Base-by-base conservation (phyloP, 2,888 invertebrate species). In the Pheosia gnoma region DNA sequence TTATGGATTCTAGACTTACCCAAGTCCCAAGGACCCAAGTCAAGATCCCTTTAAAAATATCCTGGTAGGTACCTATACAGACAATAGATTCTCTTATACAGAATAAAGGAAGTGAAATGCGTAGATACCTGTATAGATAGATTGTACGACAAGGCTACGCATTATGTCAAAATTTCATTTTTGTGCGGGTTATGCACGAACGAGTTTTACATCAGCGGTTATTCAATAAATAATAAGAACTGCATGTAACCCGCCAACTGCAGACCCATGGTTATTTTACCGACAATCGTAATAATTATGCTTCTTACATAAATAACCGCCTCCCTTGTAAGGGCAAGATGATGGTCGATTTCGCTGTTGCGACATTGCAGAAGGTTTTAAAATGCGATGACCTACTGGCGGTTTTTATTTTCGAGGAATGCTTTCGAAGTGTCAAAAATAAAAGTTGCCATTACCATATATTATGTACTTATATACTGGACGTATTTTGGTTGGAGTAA, bases 321-420 rank as follows among this genome's bases (percentile, higher is more conserved):
- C 25, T 58, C 58, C 76, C 71, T 66, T 80, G 64, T 70, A 78
- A 71, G 74, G 75, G 67, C 64, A 60, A 56, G 10, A 58, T 25
- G 56, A 62, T 59, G 45, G 69, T 70, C 77, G 74, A 78, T 82
- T 84, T 81, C 71, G 70, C 67, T 67, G 25, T 59, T 59, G 43
- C 57, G 43, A 52, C 57, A 62, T 39, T n/a, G 41, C 13, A 41
- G 4, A 6, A 39, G 41, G 56, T 41, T 56, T 39, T 13, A 25
- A 56, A 56, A 36, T 57, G 45, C 45, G 45, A 43, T 45, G 43
- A 57, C 57, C 55, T 55, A 38, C 55, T 55, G 43, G 10, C 36
- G 45, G 13, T 43, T 45, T 43, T 39, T 41, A 13, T 56, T 56
- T 56, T 41, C 41, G 53, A 11, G 10, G 11, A 53, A 53, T 3